phyloP scores from a whole-genome alignment of 2,113 vertebrate genomes.

The Geothlypis trichas region DNA sequence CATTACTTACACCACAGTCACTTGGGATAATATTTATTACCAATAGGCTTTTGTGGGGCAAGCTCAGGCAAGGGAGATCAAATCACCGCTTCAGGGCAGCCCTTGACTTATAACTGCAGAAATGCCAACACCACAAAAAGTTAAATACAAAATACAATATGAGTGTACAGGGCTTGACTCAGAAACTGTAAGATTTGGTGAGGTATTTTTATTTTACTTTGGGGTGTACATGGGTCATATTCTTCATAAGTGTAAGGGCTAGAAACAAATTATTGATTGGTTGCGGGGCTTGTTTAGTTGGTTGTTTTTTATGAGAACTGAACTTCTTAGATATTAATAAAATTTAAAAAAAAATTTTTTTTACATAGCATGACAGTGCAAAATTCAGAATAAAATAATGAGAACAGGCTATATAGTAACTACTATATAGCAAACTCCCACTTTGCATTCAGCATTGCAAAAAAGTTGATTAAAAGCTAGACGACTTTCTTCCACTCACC shows the following conservation, averaged over 20 bases:
- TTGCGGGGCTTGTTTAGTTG: fast-evolving
- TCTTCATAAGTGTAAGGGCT: neutral
- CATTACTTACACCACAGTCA: constrained; percentile 40
- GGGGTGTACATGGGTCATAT: neutral
- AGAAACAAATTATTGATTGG: neutral
- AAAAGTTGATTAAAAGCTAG: neutral
- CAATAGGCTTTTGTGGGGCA: neutral
- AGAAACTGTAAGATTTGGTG: neutral
- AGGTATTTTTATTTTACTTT: neutral
- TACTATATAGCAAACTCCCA: neutral
- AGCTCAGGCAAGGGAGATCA: constrained; percentile 45
- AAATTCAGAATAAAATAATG: neutral
- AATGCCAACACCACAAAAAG: constrained; percentile 5
- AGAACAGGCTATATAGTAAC: neutral
- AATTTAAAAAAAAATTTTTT: too few species aligned
- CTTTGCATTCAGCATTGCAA: neutral
- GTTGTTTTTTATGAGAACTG: neutral
- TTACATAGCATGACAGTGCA: neutral
- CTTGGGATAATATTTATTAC: constrained; percentile 46
- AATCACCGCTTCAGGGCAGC: constrained; percentile 38
- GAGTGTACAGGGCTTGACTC: constrained; percentile 3
- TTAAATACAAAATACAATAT: neutral
- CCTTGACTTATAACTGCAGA: constrained; percentile 20
- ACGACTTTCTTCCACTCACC: neutral
- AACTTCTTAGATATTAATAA: neutral